These are phyloP conservation scores for Monopterus albus DNA, from an alignment of 2,113 vertebrate genomes.

Conservation along the genomic window DNA sequence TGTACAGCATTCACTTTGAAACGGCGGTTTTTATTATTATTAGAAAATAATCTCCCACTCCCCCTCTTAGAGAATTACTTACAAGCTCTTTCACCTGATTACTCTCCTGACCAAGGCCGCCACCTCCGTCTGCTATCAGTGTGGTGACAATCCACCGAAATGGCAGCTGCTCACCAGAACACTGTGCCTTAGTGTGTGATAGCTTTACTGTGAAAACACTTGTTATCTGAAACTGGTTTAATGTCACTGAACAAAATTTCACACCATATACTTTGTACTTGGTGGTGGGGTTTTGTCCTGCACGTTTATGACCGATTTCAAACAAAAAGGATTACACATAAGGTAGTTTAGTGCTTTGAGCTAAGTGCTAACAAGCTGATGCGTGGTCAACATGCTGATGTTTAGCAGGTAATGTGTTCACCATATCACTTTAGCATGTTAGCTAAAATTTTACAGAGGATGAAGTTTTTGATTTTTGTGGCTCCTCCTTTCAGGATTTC, in stretches of 20 bases:
- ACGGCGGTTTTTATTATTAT: background rate
- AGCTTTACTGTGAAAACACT: slow-evolving; percentile 54
- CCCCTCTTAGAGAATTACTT: background rate
- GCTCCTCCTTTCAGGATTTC: no score
- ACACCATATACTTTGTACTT: background rate
- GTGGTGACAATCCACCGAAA: slow-evolving; percentile 19
- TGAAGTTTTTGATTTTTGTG: no score
- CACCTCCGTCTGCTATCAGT: slow-evolving; percentile 55
- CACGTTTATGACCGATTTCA: no score
- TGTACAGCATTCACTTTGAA: background rate
- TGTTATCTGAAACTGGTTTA: slow-evolving; percentile 39
- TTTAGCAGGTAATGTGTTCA: no score
- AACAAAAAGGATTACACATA: no score
- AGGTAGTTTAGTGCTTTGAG: no score
- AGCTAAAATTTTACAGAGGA: no score
- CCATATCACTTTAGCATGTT: no score
- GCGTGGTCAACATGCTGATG: no score
- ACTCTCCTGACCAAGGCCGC: slow-evolving; percentile 66
- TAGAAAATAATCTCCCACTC: background rate
- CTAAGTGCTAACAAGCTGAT: no score
- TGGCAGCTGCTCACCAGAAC: slow-evolving; percentile 43
- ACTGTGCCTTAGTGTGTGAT: slow-evolving; percentile 49
- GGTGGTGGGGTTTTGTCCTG: background rate
- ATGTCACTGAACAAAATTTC: no score
- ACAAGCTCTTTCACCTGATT: slow-evolving; percentile 58